Conservation (phyloP, 2,113 vertebrate genomes). For the Mormoops blainvillei region DNA sequence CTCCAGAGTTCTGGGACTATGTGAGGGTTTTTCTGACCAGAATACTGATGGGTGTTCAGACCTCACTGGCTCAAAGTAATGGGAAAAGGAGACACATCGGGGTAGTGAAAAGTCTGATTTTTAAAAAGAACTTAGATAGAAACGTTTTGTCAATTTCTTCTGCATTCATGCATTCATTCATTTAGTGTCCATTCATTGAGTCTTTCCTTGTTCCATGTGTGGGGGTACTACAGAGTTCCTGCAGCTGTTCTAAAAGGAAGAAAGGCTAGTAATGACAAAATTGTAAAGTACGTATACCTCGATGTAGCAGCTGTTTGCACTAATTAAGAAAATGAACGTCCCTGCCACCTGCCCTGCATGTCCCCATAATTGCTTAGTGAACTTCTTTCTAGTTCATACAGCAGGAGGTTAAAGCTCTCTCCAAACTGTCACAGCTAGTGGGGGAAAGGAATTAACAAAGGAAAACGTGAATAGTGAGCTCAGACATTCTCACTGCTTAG, state of each 20-base stretch:
- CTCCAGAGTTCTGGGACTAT: background rate
- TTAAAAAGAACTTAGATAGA: background rate
- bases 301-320: background rate
- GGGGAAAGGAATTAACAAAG: background rate
- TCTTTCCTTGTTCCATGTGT: background rate
- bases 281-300: fast-evolving
- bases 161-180: fast-evolving
- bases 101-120: background rate
- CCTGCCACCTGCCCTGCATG: fast-evolving
- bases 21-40: background rate
- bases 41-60: background rate
- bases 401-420: background rate
- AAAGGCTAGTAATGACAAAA: background rate
- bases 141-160: background rate
- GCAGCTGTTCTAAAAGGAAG: background rate
- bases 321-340: background rate
- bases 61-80: background rate
- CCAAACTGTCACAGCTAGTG: background rate
- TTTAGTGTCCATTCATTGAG: background rate
- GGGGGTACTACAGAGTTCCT: background rate
- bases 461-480: background rate
- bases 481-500: background rate
- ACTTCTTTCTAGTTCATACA: background rate
- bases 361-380: background rate
- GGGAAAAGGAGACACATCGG: background rate